phyloP scores from a whole-genome alignment of 2,113 vertebrate genomes.

The Perognathus longimembris region DNA sequence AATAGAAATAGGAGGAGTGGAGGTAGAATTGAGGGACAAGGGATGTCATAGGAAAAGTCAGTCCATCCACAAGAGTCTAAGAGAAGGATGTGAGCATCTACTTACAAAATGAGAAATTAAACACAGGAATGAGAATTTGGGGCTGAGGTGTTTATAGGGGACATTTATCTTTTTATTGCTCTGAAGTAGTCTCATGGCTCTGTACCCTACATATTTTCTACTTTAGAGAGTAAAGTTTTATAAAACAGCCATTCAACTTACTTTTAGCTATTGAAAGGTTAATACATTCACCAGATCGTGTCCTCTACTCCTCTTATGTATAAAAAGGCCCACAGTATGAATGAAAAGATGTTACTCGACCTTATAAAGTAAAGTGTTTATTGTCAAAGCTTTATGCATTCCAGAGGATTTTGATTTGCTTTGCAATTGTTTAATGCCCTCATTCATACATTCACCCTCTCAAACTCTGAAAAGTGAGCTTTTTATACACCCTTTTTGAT shows the following conservation, averaged over 20 bases:
- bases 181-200: not conserved
- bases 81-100: not conserved
- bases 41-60: not conserved
- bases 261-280: not conserved
- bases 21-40: not conserved
- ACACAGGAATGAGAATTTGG: not conserved
- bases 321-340: not conserved
- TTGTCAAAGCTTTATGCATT: not conserved
- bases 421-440: not conserved
- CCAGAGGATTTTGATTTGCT: not conserved
- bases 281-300: not conserved
- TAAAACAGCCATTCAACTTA: not conserved
- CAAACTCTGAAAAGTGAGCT: not conserved
- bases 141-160: fast-evolving
- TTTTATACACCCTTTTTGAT: not conserved
- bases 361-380: not conserved
- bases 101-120: not conserved
- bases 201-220: not conserved
- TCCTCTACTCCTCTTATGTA: not conserved
- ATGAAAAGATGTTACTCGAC: not conserved
- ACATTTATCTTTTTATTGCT: not conserved
- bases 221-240: not conserved
- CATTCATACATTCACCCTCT: not conserved
- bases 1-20: not conserved
- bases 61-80: not conserved